Conservation (phyloP, 2,797 vertebrate species). For the Chrosomus eos region DNA sequence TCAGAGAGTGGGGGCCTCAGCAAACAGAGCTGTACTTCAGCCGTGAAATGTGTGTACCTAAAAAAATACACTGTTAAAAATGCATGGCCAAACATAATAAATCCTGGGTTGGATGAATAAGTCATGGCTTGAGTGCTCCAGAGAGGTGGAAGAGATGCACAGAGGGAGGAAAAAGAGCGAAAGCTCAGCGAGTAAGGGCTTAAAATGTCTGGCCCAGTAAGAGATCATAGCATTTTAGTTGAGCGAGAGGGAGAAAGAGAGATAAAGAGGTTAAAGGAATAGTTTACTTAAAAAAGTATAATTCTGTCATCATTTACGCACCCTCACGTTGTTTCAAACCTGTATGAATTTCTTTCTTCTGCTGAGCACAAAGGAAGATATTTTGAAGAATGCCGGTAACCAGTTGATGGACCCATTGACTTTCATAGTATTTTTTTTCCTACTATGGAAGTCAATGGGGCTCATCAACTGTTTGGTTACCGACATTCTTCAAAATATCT, state of each 20-base stretch:
- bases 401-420: too few relatives aligned
- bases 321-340: too few relatives aligned
- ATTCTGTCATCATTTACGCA: too few relatives aligned
- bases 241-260: background rate
- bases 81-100: slow-evolving; percentile 59
- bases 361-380: too few relatives aligned
- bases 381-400: too few relatives aligned
- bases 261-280: background rate
- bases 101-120: slow-evolving; percentile 57
- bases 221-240: slow-evolving; percentile 42
- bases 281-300: too few relatives aligned
- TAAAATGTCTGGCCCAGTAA: slow-evolving; percentile 43
- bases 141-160: slow-evolving; percentile 46
- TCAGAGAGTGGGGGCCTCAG: background rate
- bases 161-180: slow-evolving; percentile 18
- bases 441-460: too few relatives aligned
- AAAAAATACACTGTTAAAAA: slow-evolving; percentile 52
- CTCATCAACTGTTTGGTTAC: too few relatives aligned
- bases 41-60: slow-evolving; percentile 47
- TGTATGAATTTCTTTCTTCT: too few relatives aligned
- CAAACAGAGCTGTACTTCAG: slow-evolving; percentile 41
- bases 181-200: slow-evolving; percentile 12
- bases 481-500: too few relatives aligned
- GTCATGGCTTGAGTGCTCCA: slow-evolving; percentile 55
- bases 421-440: too few relatives aligned